Evolutionary conservation across 2,797 vertebrate genomes (phyloP).

Genomic region (Margarornis squamiger): DNA sequence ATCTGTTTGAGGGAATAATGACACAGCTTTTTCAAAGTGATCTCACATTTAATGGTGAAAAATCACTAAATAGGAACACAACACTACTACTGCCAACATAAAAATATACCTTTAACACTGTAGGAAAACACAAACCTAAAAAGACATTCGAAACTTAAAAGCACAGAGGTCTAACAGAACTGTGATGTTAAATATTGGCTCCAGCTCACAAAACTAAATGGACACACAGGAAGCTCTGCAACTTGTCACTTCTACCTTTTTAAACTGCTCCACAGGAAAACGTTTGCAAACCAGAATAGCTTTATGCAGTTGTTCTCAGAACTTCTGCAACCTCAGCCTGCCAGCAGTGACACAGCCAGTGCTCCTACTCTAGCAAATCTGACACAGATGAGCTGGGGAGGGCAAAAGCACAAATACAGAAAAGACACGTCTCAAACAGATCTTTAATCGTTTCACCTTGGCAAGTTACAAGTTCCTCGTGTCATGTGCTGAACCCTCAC

Average conservation of each 20-base stretch:
- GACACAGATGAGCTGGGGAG: background rate
- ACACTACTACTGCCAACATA: background rate
- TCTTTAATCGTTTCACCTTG: background rate
- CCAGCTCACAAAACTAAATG: background rate
- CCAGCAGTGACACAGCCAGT: rapidly evolving
- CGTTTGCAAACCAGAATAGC: background rate
- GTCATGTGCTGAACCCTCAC: background rate
- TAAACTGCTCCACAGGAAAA: background rate
- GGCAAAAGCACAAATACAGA: background rate
- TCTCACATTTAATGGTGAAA: background rate
- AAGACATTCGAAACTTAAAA: background rate
- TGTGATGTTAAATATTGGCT: background rate
- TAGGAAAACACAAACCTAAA: background rate
- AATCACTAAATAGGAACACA: background rate
- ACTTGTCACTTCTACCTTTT: background rate
- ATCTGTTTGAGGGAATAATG: background rate
- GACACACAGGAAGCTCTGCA: background rate
- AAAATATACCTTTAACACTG: background rate
- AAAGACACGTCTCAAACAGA: background rate
- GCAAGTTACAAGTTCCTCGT: background rate
- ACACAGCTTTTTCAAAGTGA: background rate
- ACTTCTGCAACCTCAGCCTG: background rate
- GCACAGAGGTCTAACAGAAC: background rate
- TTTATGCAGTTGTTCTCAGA: background rate
- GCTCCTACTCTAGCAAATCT: background rate